Evolutionary conservation across 2,113 vertebrate species (phyloP), one percentile per base, ranked within the genome.

Genomic region (Petromus typicus): DNA sequence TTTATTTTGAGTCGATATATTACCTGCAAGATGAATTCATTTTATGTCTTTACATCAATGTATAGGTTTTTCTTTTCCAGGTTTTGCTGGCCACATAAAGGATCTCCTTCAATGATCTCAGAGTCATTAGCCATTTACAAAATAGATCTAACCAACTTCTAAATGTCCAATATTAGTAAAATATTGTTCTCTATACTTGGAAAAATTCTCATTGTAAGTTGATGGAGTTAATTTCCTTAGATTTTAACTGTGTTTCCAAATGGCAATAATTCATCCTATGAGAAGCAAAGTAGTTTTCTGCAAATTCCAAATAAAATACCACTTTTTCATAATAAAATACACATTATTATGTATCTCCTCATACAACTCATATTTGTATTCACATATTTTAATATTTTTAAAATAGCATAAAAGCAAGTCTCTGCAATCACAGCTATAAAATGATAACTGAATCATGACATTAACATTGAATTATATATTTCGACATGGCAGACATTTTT

Each of bases 1-100:
- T 99, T 99, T 99, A 99, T 99, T 99, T 99, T 99, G 97, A 98
- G 97, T 98, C 96, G 63, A 97, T 98, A 88, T 93, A 97, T 98
- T 98, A 90, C 92, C 86, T 97, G 90, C 97, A 97, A 81, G 98
- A 87, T 97, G 98, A 96, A 97, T 97, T 93, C 91, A 94, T 97
- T 97, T 96, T 98, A 95, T 97, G 94, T 97, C 91, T 95, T 96
- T 94, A 86, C 43, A 12, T 92, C 56, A 56, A 93, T 97, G 79
- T 94, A 96, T 51, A 97, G 90, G 20, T 45, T 96, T 97, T 97
- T 94, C 54, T 76, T 98, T 96, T 93, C 95, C 84, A 97, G 97
- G 95, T 97, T 97, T 97, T 97, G 75, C 86, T 93, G 91, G 96
- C 79, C 95, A 98, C 71, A 97, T 84, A 96, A 95, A 85, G 92